Evolutionary conservation across 2,797 vertebrate species (phyloP), one percentile per base, ranked within the genome.

Genomic region (Ctenosaura bakeri): DNA sequence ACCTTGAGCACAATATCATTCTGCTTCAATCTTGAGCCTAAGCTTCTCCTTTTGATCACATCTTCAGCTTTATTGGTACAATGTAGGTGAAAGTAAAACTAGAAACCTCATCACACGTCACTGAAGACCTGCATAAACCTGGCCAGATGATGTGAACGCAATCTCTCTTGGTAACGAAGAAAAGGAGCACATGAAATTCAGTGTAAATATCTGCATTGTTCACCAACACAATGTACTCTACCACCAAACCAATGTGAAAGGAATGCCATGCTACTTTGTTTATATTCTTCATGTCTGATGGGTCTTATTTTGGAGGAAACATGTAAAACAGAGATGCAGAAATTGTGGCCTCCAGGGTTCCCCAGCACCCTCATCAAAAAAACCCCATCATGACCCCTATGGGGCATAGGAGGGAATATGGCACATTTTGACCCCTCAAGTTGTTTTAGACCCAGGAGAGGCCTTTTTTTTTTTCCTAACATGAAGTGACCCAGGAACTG

Each of bases 21-120:
- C 85, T 32, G 7, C 56, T 56, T 78, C 74, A 79, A 20, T 90
- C 83, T 71, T 92, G 90, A 90, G 94, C 12, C 18, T 64, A 62
- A 74, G 54, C 16, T 83, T 93, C 90, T 89, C 56, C 64, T 91
- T 92, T 94, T 88, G 88, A 81, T 32, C 84, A 84, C 59, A 88
- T 32, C 73, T 92, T 93, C 90, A 79, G 76, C 90, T 93, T 86
- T 26, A 26, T 0, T 82, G 38, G 29, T 29, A 62, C 79, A 87
- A 79, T 38, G 50, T 73, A 82, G 59, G 76, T 92, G 56, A 52
- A 46, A 52, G 6, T 76, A 88, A 91, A 94, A 80, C 1, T 71
- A 81, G 82, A 62, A 42, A 54, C 92, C 86, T 90, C 88, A 86
- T 24, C 32, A 26, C 76, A 54, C 0, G 0, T 42, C 38, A 56